Conservation (phyloP, 2,113 vertebrate genomes). For the Sakesphorus luctuosus region DNA sequence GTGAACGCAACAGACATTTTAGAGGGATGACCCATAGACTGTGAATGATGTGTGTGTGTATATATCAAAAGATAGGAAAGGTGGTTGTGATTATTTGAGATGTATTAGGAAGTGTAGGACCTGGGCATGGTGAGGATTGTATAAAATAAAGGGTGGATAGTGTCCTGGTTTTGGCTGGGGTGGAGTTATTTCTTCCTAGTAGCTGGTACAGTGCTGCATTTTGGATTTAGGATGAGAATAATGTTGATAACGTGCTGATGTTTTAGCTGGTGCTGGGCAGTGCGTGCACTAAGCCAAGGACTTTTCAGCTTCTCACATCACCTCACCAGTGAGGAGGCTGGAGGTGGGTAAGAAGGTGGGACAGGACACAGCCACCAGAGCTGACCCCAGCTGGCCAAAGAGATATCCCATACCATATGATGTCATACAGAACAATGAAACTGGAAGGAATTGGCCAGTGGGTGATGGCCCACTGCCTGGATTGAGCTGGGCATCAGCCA, state of each 20-base stretch:
- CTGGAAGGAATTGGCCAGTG: background rate
- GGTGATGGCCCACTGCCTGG: background rate
- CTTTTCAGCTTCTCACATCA: background rate
- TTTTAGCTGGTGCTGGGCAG: background rate
- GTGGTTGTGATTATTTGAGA: background rate
- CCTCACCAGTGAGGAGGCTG: background rate
- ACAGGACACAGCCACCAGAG: background rate
- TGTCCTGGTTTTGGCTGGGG: background rate
- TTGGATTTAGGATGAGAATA: background rate
- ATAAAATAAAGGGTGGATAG: background rate
- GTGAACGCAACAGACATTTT: background rate
- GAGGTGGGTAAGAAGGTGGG: background rate
- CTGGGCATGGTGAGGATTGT: background rate
- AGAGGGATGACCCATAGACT: background rate
- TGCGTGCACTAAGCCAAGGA: background rate
- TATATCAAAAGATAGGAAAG: background rate
- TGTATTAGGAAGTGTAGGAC: background rate
- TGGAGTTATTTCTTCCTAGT: background rate
- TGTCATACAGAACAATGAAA: background rate
- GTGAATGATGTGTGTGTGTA: background rate
- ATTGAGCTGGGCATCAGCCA: background rate
- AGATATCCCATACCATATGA: background rate
- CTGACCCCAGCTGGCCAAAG: background rate
- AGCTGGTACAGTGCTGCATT: background rate
- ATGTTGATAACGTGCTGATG: background rate